phyloP scores from a whole-genome alignment of 2,113 vertebrate species.

The Mola mola region DNA sequence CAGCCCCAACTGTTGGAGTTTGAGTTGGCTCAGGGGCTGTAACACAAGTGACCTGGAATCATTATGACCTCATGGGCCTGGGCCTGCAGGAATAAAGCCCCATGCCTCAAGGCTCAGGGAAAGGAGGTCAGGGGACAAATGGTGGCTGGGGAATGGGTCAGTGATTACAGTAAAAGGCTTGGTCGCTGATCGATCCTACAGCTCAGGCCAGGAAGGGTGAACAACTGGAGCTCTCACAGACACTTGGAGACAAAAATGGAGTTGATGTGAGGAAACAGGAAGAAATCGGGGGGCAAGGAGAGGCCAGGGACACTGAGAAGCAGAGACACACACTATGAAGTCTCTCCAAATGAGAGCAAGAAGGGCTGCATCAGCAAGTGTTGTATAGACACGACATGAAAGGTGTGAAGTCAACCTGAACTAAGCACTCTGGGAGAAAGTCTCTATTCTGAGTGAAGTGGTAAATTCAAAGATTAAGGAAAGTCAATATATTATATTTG shows the following conservation, averaged over 20 bases:
- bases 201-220: constrained; percentile 51
- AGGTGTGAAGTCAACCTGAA: constrained; percentile 62
- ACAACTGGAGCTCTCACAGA: constrained; percentile 54
- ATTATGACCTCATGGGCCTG: constrained; percentile 65
- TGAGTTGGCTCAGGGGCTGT: constrained; percentile 40
- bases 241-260: constrained; percentile 67
- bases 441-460: constrained; percentile 21
- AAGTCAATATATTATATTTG: too few relatives aligned
- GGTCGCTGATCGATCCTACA: constrained; percentile 75
- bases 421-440: constrained; percentile 33
- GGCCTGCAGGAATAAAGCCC: constrained; percentile 67
- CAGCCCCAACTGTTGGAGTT: constrained; percentile 38
- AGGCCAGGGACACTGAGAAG: constrained; percentile 67
- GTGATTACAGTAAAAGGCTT: constrained; percentile 81
- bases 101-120: constrained; percentile 44
- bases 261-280: constrained; percentile 69
- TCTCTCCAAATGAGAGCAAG: constrained; percentile 59
- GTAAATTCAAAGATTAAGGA: constrained; percentile 21
- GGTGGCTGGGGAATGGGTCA: constrained; percentile 78
- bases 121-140: constrained; percentile 76
- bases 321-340: constrained; percentile 52
- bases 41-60: constrained; percentile 70
- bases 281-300: constrained; percentile 69
- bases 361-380: constrained; percentile 60
- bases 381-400: constrained; percentile 27